A percentile compares a stretch with the other conserved stretches of the same genome.
These are phyloP conservation scores for Lacerta viridis DNA, from an alignment of 2,797 vertebrate species.

Conservation along the genomic window DNA sequence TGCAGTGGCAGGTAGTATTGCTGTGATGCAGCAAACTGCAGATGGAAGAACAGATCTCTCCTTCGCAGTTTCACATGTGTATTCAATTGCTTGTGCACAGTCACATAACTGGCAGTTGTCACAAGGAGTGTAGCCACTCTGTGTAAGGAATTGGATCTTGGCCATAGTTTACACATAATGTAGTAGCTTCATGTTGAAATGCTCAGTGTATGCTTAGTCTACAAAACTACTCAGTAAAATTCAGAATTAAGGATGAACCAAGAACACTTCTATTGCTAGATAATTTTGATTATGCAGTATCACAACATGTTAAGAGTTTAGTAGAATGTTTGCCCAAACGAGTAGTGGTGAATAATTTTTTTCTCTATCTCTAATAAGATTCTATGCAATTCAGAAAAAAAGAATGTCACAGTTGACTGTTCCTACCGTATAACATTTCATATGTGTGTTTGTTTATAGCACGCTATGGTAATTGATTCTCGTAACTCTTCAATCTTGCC, in stretches of 20 bases:
- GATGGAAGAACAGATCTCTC: background rate
- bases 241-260: background rate
- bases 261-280: background rate
- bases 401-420: background rate
- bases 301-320: background rate
- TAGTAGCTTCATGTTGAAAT: background rate
- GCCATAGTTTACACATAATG: too few species aligned
- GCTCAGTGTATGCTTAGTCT: background rate
- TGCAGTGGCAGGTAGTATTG: background rate
- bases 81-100: background rate
- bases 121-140: background rate
- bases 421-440: background rate
- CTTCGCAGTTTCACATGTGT: background rate
- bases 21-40: background rate
- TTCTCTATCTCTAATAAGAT: background rate
- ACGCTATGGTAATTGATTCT: slow-evolving; percentile 92
- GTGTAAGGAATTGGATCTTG: background rate
- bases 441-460: slow-evolving; percentile 76
- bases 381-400: background rate
- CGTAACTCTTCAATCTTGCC: slow-evolving; percentile 95
- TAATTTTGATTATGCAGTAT: background rate
- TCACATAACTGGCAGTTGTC: background rate
- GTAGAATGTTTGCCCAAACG: background rate
- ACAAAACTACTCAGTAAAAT: background rate
- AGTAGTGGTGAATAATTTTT: background rate